Conservation (phyloP, 2,113 vertebrate genomes). For the Plestiodon gilberti region DNA sequence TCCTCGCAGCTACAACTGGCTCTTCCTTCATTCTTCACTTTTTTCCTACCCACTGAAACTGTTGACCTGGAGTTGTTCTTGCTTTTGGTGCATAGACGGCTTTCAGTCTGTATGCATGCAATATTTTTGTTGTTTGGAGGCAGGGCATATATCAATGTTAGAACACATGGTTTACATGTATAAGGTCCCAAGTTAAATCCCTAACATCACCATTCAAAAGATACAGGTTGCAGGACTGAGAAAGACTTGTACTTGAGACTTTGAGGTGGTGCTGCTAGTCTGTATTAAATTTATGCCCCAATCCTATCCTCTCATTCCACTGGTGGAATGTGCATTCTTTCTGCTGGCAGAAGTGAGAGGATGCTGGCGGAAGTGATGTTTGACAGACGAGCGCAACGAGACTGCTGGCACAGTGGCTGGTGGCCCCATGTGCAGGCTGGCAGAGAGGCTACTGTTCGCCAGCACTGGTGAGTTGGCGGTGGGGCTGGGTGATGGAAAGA, state of each 20-base stretch:
- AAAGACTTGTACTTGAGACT: background rate
- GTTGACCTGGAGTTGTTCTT: background rate
- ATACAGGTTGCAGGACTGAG: background rate
- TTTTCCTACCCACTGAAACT: background rate
- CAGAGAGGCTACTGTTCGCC: too few species aligned
- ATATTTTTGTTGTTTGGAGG: background rate
- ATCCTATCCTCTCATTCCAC: too few species aligned
- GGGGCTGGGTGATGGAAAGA: too few species aligned
- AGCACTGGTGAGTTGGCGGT: too few species aligned
- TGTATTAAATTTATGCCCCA: too few species aligned
- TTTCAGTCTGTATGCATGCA: background rate
- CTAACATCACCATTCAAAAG: background rate
- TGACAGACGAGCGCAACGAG: too few species aligned
- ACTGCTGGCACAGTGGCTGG: too few species aligned
- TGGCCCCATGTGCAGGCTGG: too few species aligned
- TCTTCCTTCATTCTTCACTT: background rate
- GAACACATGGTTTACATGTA: background rate
- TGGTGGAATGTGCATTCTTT: too few species aligned
- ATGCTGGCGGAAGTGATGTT: too few species aligned
- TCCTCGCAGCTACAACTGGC: background rate
- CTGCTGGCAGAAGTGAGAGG: too few species aligned
- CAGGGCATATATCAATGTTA: background rate
- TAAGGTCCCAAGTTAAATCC: background rate
- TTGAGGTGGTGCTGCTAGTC: background rate
- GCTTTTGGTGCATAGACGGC: background rate